Percentiles rank a stretch among this genome's conserved stretches.
phyloP scores from a whole-genome alignment of 1,140 invertebrate species.

The Cotesia vestalis region DNA sequence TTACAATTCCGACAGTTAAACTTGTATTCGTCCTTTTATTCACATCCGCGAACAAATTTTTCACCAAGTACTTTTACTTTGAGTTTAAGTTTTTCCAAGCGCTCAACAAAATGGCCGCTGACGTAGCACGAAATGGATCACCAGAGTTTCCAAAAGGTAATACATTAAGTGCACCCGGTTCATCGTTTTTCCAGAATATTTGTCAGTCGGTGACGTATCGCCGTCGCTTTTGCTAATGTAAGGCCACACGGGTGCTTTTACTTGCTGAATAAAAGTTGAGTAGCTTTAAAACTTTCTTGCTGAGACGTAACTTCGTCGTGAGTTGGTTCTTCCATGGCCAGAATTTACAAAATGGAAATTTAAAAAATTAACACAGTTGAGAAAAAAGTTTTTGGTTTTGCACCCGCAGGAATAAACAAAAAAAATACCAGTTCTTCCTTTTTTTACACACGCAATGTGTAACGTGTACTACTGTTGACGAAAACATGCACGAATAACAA shows the following conservation, averaged over 20 bases:
- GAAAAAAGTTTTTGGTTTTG: no score
- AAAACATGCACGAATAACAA: not conserved
- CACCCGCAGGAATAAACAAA: no score
- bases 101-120: slow-evolving; percentile 5
- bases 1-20: no score
- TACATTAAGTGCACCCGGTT: slow-evolving; percentile 28
- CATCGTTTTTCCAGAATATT: slow-evolving; percentile 40
- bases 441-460: slow-evolving; percentile 16
- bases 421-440: not conserved
- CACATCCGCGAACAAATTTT: no score
- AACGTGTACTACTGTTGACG: slow-evolving; percentile 11
- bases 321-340: slow-evolving; percentile 23
- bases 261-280: slow-evolving; percentile 11
- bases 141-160: slow-evolving; percentile 14
- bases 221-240: slow-evolving; percentile 18
- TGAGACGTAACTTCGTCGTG: not conserved
- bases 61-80: no score
- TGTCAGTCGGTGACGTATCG: slow-evolving; percentile 42
- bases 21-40: no score
- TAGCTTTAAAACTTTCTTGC: slow-evolving; percentile 38
- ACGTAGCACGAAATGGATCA: slow-evolving; percentile 15
- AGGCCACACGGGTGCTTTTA: slow-evolving; percentile 17
- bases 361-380: no score
- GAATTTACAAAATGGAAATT: slow-evolving; percentile 18
- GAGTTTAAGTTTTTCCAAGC: no score